Percentiles rank a stretch among this genome's conserved stretches.
These are phyloP conservation scores for Lordiphosa clarofinis DNA, from an alignment of 1,140 invertebrate genomes.

Conservation along the genomic window DNA sequence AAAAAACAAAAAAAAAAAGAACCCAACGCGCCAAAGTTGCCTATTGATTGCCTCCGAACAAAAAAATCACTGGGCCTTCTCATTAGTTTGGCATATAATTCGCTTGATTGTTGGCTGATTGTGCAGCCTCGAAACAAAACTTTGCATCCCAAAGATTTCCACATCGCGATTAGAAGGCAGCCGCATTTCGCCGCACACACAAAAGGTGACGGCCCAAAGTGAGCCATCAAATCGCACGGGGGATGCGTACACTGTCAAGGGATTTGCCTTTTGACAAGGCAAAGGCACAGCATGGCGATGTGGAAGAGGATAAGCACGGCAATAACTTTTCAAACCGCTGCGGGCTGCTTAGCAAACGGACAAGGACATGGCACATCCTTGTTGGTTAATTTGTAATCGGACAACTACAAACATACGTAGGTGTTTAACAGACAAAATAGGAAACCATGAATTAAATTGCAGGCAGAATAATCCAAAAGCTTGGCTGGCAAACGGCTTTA, in stretches of 20 bases:
- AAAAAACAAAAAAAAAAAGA: constrained; percentile 17
- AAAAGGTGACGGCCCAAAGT: constrained; percentile 23
- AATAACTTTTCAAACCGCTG: constrained; percentile 73
- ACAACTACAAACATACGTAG: too few relatives aligned
- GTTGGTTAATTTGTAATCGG: constrained; percentile 10
- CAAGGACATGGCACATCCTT: constrained; percentile 1
- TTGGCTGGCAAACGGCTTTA: too few relatives aligned
- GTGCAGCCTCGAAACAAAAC: constrained; percentile 31
- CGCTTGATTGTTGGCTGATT: constrained; percentile 67
- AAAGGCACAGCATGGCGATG: constrained; percentile 8
- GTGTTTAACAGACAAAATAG: too few relatives aligned
- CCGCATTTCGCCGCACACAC: constrained; percentile 7
- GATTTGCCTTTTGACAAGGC: constrained; percentile 50
- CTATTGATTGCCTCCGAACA: constrained; percentile 25
- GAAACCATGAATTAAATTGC: too few relatives aligned
- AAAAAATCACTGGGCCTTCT: constrained; percentile 16
- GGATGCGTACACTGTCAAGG: constrained; percentile 38
- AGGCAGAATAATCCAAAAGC: too few relatives aligned
- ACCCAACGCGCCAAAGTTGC: constrained; percentile 13
- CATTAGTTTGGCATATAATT: constrained; percentile 58
- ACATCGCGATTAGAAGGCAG: constrained; percentile 21
- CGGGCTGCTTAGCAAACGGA: constrained; percentile 23
- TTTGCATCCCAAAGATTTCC: constrained; percentile 18
- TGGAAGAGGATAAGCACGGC: constrained; percentile 51
- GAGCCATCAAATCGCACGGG: constrained; percentile 33